A percentile compares a stretch with the other conserved stretches of the same genome.
These are phyloP conservation scores for Steinernema feltiae DNA, from an alignment of 1,140 invertebrate species.

Conservation along the genomic window DNA sequence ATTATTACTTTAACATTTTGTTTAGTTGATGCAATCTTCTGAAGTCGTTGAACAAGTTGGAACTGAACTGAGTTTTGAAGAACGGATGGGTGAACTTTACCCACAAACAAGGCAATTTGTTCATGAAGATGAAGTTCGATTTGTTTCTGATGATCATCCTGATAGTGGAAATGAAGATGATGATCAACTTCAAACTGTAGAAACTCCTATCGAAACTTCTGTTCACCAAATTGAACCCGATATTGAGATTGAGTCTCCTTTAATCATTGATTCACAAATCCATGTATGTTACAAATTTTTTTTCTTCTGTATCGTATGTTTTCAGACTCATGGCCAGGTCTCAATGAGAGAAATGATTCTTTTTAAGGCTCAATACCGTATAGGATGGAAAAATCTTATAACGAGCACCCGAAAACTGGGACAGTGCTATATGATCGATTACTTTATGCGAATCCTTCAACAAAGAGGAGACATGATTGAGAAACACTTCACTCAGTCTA, in stretches of 20 bases:
- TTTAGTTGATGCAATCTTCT: not conserved
- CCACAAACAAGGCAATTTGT: not conserved
- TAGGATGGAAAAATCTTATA: not conserved
- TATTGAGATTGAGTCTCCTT: not conserved
- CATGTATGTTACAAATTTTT: not conserved
- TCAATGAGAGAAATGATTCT: conserved; percentile 30
- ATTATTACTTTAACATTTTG: no score
- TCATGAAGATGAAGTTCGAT: not conserved
- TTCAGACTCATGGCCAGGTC: not conserved
- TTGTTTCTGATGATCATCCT: not conserved
- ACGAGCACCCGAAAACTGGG: not conserved
- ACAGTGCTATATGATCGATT: not conserved
- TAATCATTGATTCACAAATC: not conserved
- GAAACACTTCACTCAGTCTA: not conserved
- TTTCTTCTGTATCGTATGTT: not conserved
- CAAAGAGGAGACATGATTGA: not conserved
- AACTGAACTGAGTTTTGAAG: not conserved
- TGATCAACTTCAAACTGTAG: not conserved
- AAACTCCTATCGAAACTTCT: not conserved
- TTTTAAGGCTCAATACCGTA: not conserved
- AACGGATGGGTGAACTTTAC: not conserved
- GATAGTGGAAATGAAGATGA: not conserved
- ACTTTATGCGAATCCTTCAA: not conserved
- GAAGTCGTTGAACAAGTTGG: not conserved
- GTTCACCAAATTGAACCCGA: not conserved